Base-by-base conservation (phyloP, 37 sponge, comb jelly and placozoan species). In the Lycopodina hypogea region DNA sequence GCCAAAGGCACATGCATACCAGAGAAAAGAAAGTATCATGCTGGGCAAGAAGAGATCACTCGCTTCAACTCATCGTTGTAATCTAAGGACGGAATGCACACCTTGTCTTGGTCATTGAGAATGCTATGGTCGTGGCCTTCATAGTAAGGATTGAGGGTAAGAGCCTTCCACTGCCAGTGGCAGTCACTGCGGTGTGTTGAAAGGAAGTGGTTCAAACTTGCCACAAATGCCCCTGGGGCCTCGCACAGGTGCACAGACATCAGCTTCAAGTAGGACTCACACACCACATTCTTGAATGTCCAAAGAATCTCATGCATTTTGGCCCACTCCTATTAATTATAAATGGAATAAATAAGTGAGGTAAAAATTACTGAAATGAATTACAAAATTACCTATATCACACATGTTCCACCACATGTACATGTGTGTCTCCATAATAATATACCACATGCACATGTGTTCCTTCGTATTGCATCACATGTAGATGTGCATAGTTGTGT, bases 171-270 rank as follows among this genome's bases (percentile, higher is more conserved):
- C 38, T 79, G 35, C 98, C 98, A 97, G 34, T 53, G 80, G 42
- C 81, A 87, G 66, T 90, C 86, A 28, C 68, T 70, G 39, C 84
- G 82, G 63, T 92, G 92, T 2, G 88, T 83, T 62, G 79, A 82
- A 29, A 97, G 87, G 71, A 84, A 97, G 81, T 97, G 98, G 68
- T 97, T 97, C 66, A 97, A 80, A 60, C 90, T 82, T 26, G 90
- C 77, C 22, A 94, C 84, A 56, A 91, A 94, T 0, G 78, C 94
- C 22, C 98, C 98, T 2, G 98, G 92, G 7, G 95, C 92, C 66
- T 97, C 98, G 68, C 94, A 97, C 37, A 97, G 78, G 75, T 97
- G 98, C 12, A 97, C 72, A 0, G 97, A 97, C 61, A 80, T 82
- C 50, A 87, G 61, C 41, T 79, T 76, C 58, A 71, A 57, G 28